phyloP scores from a whole-genome alignment of 2,797 vertebrate species.

The Danio tinwini region DNA sequence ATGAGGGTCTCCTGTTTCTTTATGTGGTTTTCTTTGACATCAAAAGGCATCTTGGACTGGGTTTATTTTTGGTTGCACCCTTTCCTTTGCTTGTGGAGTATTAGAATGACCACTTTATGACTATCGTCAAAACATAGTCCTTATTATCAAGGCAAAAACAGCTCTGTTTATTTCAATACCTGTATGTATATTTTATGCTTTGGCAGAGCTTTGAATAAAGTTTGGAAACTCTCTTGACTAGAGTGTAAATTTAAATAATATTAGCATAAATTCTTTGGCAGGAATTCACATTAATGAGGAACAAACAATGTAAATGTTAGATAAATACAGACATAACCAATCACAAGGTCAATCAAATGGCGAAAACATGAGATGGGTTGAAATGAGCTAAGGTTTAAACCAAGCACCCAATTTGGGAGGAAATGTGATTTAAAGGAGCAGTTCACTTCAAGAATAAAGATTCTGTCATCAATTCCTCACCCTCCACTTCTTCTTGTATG shows the following conservation, averaged over 20 bases:
- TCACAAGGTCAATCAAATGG: too few relatives aligned
- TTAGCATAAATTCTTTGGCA: not conserved
- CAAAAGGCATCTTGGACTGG: conserved; percentile 27
- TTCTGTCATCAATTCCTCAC: too few relatives aligned
- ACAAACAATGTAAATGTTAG: not conserved
- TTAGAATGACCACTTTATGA: not conserved
- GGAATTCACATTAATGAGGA: not conserved
- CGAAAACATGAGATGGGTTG: too few relatives aligned
- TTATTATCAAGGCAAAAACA: not conserved
- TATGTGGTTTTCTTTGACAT: conserved; percentile 37
- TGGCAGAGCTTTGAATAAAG: not conserved
- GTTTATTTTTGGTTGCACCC: conserved; percentile 10
- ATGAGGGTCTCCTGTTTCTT: conserved; percentile 32
- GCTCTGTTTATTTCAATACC: not conserved
- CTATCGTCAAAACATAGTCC: not conserved
- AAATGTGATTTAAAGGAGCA: too few relatives aligned
- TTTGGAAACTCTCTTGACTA: not conserved
- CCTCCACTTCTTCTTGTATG: too few relatives aligned
- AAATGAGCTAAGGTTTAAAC: too few relatives aligned
- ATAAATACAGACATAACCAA: too few relatives aligned
- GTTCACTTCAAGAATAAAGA: too few relatives aligned
- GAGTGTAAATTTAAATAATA: not conserved
- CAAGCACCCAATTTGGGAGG: too few relatives aligned
- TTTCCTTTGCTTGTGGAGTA: not conserved
- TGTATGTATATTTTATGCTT: not conserved